phyloP scores from a whole-genome alignment of 2,888 invertebrate species.

The Andrena trimmerana region DNA sequence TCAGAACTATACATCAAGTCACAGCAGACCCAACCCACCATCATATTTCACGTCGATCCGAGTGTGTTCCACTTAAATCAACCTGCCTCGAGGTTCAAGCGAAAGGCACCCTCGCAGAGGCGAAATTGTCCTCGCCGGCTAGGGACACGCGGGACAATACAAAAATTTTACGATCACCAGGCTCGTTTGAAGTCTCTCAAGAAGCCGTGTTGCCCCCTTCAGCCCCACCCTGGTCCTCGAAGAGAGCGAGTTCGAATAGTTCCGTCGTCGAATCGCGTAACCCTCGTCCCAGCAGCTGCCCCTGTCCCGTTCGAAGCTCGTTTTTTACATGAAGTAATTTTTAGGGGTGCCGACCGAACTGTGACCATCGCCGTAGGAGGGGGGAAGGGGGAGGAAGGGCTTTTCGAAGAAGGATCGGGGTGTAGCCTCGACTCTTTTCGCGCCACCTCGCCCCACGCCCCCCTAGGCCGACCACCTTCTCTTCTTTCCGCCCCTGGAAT shows the following conservation, averaged over 20 bases:
- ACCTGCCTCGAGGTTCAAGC: not conserved
- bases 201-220: conserved; percentile 4
- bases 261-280: not conserved
- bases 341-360: conserved; percentile 72
- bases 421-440: conserved; percentile 45
- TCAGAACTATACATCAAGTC: not conserved
- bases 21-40: not conserved
- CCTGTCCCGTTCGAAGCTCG: conserved; percentile 60
- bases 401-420: conserved; percentile 60
- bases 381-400: conserved; percentile 32
- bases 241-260: conserved; percentile 29
- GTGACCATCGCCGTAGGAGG: conserved; percentile 62
- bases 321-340: conserved; percentile 72
- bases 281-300: conserved; percentile 46
- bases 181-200: conserved; percentile 41
- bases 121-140: not conserved
- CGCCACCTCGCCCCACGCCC: conserved; percentile 34
- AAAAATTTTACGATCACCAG: conserved; percentile 27
- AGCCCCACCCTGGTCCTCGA: conserved; percentile 29
- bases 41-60: not conserved
- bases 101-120: not conserved
- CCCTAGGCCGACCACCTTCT: conserved; percentile 28
- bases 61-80: not conserved
- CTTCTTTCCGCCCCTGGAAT: conserved; percentile 24
- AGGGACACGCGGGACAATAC: conserved; percentile 12